Evolutionary conservation across 2,888 invertebrate species (phyloP).

Genomic region (Malachius bipustulatus): DNA sequence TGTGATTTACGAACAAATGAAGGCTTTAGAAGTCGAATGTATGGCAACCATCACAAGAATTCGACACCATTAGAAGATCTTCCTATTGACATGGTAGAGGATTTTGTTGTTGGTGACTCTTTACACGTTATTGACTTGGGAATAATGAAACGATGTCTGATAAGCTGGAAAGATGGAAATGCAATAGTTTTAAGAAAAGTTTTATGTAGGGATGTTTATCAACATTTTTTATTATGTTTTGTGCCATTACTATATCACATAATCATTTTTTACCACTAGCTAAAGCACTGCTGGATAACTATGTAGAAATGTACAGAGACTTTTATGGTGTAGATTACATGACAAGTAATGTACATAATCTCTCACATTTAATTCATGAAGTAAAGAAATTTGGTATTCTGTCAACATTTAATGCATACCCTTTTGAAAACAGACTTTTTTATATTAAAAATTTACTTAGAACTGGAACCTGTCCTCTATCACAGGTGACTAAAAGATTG

Average conservation of each 20-base stretch:
- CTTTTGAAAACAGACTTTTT: conserved; percentile 29
- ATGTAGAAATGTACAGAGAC: conserved; percentile 18
- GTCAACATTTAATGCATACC: conserved; percentile 27
- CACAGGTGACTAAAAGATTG: conserved; percentile 20
- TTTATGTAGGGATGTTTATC: conserved; percentile 7
- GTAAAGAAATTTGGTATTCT: conserved; percentile 25
- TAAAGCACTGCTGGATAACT: conserved; percentile 14
- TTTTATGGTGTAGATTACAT: conserved; percentile 27
- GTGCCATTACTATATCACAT: too few species aligned
- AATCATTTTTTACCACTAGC: too few species aligned
- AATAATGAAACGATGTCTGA: conserved; percentile 13
- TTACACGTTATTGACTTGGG: conserved; percentile 17
- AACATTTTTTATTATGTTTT: too few species aligned
- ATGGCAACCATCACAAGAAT: conserved; percentile 9
- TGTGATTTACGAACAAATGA: conserved; percentile 9
- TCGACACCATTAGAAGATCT: conserved; percentile 8
- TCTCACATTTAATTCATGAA: conserved; percentile 30
- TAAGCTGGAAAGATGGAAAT: conserved; percentile 13
- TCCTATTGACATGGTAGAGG: conserved; percentile 17
- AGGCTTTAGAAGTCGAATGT: conserved; percentile 9
- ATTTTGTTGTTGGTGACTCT: conserved; percentile 15
- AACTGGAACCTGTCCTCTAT: conserved; percentile 16
- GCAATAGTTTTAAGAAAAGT: too few species aligned
- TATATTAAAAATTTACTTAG: conserved; percentile 19
- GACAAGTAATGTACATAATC: conserved; percentile 31